Evolutionary conservation across 2,797 vertebrate genomes (phyloP), one percentile per base, ranked within the genome.

Genomic region (Eulemur albifrons): DNA sequence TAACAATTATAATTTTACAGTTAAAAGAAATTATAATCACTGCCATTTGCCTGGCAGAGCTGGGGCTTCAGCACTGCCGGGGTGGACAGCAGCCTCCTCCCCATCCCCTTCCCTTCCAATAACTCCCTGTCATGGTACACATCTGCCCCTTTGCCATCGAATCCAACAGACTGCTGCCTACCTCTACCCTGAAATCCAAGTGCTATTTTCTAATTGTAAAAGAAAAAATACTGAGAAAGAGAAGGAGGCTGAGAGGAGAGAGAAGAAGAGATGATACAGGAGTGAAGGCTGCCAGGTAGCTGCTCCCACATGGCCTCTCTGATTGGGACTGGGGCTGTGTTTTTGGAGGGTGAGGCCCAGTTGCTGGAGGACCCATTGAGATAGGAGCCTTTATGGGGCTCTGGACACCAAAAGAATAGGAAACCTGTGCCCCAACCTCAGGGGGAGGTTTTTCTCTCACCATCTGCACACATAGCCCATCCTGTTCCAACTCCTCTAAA

Each of bases 101-200:
- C 23, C 0, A 13, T 3, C 7, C 50, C 9, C 27, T 30, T 45
- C 54, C 0, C 0, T 32, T 13, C 11, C 2, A 23, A 5, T 2
- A 38, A 15, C 15, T 59, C 32, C 30, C 4, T 63, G 30, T 32
- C 8, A 32, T 23, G 5, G 13, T 23, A 40, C 3, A 14, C 35
- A n/a, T 18, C 40, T 59, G 7, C 10, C 32, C 50, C 9, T 23
- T 87, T 59, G 25, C 38, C 32, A 38, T 13, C 76, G 94, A 40
- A 67, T 9, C 25, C 23, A 32, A 72, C 10, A 84, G 15, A 21
- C 10, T 40, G 61, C 48, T 75, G 35, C 35, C 67, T 77, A 8
- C 25, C 57, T 90, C 32, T 7, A 40, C 13, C 38, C 63, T 80
- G 25, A 76, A 88, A 61, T 75, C 4, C 79, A 72, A 4, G 18